A percentile compares a stretch with the other conserved stretches of the same genome.
Evolutionary conservation across 2,888 invertebrate genomes (phyloP).

Genomic region (Tinea semifulvella): DNA sequence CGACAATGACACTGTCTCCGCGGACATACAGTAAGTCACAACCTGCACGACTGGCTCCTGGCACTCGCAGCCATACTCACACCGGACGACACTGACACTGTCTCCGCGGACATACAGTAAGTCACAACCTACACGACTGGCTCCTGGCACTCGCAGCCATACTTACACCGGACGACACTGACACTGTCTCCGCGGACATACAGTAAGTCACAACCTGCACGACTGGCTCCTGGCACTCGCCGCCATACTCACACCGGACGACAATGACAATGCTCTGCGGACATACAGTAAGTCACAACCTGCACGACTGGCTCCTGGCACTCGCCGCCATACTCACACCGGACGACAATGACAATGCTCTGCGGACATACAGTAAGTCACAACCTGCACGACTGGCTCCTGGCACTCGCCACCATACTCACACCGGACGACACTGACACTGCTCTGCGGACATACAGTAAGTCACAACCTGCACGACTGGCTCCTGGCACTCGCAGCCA

Average conservation of each 20-base stretch:
- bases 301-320: slow-evolving; percentile 92
- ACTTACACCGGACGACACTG: slow-evolving; percentile 64
- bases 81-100: slow-evolving; percentile 58
- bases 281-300: too few species aligned
- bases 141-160: slow-evolving; percentile 78
- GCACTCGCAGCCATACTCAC: slow-evolving; percentile 72
- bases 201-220: slow-evolving; percentile 82
- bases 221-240: slow-evolving; percentile 89
- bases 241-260: slow-evolving; percentile 68
- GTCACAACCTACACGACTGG: slow-evolving; percentile 94
- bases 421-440: slow-evolving; percentile 63
- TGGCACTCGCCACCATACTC: slow-evolving; percentile 73
- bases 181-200: slow-evolving; percentile 50
- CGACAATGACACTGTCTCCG: slow-evolving; percentile 50
- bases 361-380: too few species aligned
- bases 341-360: slow-evolving; percentile 51
- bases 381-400: slow-evolving; percentile 94
- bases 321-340: slow-evolving; percentile 72
- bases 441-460: too few species aligned
- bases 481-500: slow-evolving; percentile 79
- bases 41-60: slow-evolving; percentile 93
- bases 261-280: slow-evolving; percentile 51
- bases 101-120: slow-evolving; percentile 60
- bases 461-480: slow-evolving; percentile 94
- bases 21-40: slow-evolving; percentile 71